Evolutionary conservation across 1,140 invertebrate species (phyloP).

Genomic region (Bombus sylvicola): DNA sequence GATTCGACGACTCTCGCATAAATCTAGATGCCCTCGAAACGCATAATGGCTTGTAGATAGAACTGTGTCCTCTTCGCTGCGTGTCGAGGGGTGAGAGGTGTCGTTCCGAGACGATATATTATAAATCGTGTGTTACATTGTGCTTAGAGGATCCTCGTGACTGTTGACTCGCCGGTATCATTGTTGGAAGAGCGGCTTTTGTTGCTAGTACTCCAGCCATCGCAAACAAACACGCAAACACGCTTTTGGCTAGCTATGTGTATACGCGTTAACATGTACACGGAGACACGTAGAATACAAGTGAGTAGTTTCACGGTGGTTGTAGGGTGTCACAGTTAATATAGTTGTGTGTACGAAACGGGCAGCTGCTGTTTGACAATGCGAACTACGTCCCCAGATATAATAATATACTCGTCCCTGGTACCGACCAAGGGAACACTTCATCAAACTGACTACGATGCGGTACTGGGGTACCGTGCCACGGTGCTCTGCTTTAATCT

Average conservation of each 20-base stretch:
- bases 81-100: slow-evolving; percentile 50
- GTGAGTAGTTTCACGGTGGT: slow-evolving; percentile 36
- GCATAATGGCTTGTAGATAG: slow-evolving; percentile 64
- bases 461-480: slow-evolving; percentile 50
- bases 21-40: slow-evolving; percentile 43
- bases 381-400: slow-evolving; percentile 74
- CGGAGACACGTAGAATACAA: slow-evolving; percentile 34
- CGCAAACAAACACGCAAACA: slow-evolving; percentile 80
- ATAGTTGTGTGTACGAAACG: slow-evolving; percentile 74
- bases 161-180: slow-evolving; percentile 80
- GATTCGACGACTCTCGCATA: neutral
- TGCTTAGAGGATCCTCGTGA: slow-evolving; percentile 79
- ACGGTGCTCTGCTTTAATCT: slow-evolving; percentile 54
- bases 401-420: slow-evolving; percentile 80
- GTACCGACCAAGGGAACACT: slow-evolving; percentile 69
- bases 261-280: neutral
- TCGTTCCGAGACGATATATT: slow-evolving; percentile 72
- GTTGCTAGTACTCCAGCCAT: slow-evolving; percentile 67
- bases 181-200: slow-evolving; percentile 80
- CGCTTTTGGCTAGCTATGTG: neutral
- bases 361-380: slow-evolving; percentile 81
- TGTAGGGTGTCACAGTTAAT: slow-evolving; percentile 74
- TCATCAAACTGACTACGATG: slow-evolving; percentile 79
- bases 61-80: slow-evolving; percentile 38
- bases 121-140: slow-evolving; percentile 82